A percentile compares a stretch with the other conserved stretches of the same genome.
Conservation (phyloP, 2,113 vertebrate species). For the Saguinus imperator region DNA sequence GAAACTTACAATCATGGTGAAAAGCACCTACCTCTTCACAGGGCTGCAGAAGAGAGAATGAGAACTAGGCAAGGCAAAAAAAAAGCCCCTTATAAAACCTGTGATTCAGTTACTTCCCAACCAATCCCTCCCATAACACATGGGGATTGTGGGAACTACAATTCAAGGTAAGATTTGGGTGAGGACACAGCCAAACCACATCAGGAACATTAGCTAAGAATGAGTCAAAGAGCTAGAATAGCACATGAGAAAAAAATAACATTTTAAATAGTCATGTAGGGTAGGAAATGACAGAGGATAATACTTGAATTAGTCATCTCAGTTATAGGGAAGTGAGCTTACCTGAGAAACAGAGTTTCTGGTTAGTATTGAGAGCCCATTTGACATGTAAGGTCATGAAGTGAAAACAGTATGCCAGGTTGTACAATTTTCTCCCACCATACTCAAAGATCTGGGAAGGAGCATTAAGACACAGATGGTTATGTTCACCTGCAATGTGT, state of each 20-base stretch:
- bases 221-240: not conserved
- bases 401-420: not conserved
- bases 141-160: too few species aligned
- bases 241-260: not conserved
- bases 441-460: not conserved
- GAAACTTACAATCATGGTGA: too few species aligned
- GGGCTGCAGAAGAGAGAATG: too few species aligned
- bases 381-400: not conserved
- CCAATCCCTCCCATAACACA: too few species aligned
- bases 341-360: not conserved
- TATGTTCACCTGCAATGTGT: not conserved
- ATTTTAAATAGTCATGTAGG: not conserved
- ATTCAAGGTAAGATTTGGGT: too few species aligned
- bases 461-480: not conserved
- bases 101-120: too few species aligned
- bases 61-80: too few species aligned
- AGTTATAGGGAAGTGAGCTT: not conserved
- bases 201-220: not conserved
- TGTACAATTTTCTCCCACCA: not conserved
- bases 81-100: too few species aligned
- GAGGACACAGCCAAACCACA: too few species aligned
- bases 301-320: not conserved
- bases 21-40: too few species aligned
- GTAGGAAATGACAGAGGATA: not conserved
- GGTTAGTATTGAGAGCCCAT: not conserved